Evolutionary conservation across 1,140 invertebrate genomes (phyloP), one percentile per base, ranked within the genome.

Genomic region (Drosophila guanche): DNA sequence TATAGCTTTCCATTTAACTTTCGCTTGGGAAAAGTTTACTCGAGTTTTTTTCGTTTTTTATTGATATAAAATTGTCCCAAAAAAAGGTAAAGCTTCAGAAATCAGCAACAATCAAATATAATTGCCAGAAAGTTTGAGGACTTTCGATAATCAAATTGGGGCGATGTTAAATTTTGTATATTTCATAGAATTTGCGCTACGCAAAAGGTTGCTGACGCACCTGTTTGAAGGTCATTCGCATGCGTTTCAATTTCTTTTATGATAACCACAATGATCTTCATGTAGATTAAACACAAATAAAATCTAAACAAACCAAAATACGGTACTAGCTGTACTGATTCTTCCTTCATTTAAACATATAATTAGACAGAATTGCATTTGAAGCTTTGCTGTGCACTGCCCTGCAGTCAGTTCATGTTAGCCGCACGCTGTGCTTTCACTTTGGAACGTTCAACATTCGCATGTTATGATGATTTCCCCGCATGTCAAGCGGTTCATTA

Each of bases 21-120:
- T 48, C 40, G 29, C 7, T 58, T 61, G 33, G 20, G 41, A 0
- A 48, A 68, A 73, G 57, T 65, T 77, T 81, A 53, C 46, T 62
- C 53, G 79, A 46, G 41, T 56, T 46, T 60, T 37, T 63, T 40
- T 50, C 12, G 5, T 0, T 23, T 29, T 14, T 42, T 43, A 59
- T 61, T 81, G 67, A 77, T 80, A 52, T 73, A 22, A 65, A 68
- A 63, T 54, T 73, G 40, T 60, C 23, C 46, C 47, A 51, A 62
- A 1, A 56, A 12, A 60, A 57, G 40, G 47, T 45, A 4, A 51
- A 42, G 2, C 37, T 4, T 40, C 22, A 73, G 8, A 79, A 73
- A 43, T 72, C 61, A 27, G 27, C 69, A 59, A 55, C 61, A 81
- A 73, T 73, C 41, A 46, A 47, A 37, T 42, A 55, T 72, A 61